A percentile compares a stretch with the other conserved stretches of the same genome.
phyloP scores from a whole-genome alignment of 92 coral and sea anemone species.

The Actinostola sp. region DNA sequence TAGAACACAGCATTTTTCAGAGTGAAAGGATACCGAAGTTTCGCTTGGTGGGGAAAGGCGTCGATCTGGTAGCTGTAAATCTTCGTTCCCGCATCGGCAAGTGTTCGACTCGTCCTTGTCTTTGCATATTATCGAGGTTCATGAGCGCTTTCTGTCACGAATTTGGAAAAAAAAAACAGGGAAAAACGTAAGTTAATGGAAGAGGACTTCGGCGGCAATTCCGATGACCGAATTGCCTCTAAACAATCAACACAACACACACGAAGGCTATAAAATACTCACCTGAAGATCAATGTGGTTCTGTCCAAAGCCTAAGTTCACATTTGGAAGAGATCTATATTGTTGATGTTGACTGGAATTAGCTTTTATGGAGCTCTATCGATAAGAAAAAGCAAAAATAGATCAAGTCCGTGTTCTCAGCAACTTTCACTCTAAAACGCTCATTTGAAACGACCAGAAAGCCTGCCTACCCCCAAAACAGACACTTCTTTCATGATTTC shows the following conservation, averaged over 20 bases:
- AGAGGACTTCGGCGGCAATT: conserved; percentile 9
- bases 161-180: conserved; percentile 36
- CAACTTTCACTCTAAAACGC: conserved; percentile 12
- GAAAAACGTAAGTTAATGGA: conserved; percentile 4
- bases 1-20: conserved; percentile 7
- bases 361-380: conserved; percentile 71
- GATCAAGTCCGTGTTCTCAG: conserved; percentile 26
- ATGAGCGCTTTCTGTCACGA: conserved; percentile 73
- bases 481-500: conserved; percentile 99
- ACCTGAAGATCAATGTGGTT: conserved; percentile 84
- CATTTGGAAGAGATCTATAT: conserved; percentile 89
- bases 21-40: conserved; percentile 75
- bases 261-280: conserved; percentile 4
- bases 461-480: conserved; percentile 73
- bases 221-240: neutral
- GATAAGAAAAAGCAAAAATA: conserved; percentile 42
- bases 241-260: too few relatives aligned
- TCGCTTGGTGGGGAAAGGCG: conserved; percentile 52
- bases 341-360: conserved; percentile 62
- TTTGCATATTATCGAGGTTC: conserved; percentile 67
- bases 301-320: conserved; percentile 68
- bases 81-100: conserved; percentile 77
- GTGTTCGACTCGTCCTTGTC: conserved; percentile 57
- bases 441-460: conserved; percentile 15
- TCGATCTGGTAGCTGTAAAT: conserved; percentile 63